phyloP scores from a whole-genome alignment of 2,113 vertebrate genomes.

The Heterotilapia buettikoferi region DNA sequence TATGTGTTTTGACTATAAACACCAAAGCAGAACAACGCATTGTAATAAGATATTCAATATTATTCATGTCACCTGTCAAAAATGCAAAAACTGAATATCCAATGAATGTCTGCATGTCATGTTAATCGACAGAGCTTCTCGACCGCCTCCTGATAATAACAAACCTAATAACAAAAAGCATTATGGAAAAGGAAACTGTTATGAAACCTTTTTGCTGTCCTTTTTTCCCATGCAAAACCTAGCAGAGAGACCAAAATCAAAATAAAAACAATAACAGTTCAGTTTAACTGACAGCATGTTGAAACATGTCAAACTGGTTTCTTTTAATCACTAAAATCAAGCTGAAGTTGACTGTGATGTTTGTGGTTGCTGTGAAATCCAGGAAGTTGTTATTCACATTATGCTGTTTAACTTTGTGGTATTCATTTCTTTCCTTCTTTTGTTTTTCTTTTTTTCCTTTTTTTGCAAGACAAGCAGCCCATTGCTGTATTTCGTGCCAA shows the following conservation, averaged over 20 bases:
- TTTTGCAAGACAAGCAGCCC: not conserved
- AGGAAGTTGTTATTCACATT: constrained; percentile 26
- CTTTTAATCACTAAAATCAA: constrained; percentile 29
- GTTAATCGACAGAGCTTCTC: not conserved
- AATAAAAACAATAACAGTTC: constrained; percentile 2
- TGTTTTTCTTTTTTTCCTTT: not conserved
- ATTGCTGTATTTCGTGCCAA: not conserved
- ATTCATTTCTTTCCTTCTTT: not conserved
- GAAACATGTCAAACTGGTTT: constrained; percentile 11
- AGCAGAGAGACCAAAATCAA: not conserved
- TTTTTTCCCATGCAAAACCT: not conserved
- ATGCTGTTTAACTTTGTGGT: constrained; percentile 21
- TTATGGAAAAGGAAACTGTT: not conserved
- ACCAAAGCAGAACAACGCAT: not conserved
- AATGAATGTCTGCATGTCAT: not conserved
- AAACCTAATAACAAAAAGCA: not conserved
- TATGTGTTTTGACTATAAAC: not conserved
- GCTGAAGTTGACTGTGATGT: constrained; percentile 7
- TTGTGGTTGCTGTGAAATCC: constrained; percentile 27
- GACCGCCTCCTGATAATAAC: not conserved
- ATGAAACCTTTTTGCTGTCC: not conserved
- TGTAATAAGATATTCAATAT: not conserved
- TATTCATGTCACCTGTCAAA: not conserved
- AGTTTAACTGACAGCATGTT: not conserved
- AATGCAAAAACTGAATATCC: not conserved